Evolutionary conservation across 1,140 invertebrate genomes (phyloP), one percentile per base, ranked within the genome.

Genomic region (Leptinotarsa defecta): DNA sequence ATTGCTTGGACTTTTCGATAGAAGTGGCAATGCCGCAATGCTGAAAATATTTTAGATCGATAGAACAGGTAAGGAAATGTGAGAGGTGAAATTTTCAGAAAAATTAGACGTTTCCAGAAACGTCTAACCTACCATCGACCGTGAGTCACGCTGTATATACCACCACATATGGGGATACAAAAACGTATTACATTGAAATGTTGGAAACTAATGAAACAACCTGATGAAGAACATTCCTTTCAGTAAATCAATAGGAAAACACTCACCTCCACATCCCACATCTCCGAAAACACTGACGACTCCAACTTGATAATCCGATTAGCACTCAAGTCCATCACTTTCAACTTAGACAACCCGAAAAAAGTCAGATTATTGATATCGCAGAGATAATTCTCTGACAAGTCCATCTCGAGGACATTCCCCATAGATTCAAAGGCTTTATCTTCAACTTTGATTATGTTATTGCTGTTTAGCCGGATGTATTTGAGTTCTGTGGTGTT

Each of bases 211-310:
- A 43, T 6, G 8, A 43, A 11, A 43, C 34, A 43, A 43, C 2
- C 34, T 8, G 8, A 43, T 43, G 1, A 43, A 43, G 6, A 43
- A 43, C 34, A 43, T 43, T 43, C 0, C 34, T 11, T 43, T 11
- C 34, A 43, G 11, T n/a, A 5, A n/a, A 57, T 57, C 52, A 43
- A 43, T n/a, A 17, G 0, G n/a, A 13, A 57, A 57, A 5, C 2
- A 73, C 71, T 73, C 62, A 73, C 71, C 71, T 73, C 71, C 5
- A 73, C 20, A 48, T 73, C 71, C 71, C 71, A 73, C 11, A 73
- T 20, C 34, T 73, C 71, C 8, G 71, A 73, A 48, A 73, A 73
- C 17, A 73, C 61, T 4, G 48, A 61, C 1, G 71, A 73, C 15
- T 20, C 61, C 49, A 73, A 63, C 17, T 27, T 73, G 48, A 64